phyloP scores from a whole-genome alignment of 2,113 vertebrate genomes.

The Alouatta palliata region DNA sequence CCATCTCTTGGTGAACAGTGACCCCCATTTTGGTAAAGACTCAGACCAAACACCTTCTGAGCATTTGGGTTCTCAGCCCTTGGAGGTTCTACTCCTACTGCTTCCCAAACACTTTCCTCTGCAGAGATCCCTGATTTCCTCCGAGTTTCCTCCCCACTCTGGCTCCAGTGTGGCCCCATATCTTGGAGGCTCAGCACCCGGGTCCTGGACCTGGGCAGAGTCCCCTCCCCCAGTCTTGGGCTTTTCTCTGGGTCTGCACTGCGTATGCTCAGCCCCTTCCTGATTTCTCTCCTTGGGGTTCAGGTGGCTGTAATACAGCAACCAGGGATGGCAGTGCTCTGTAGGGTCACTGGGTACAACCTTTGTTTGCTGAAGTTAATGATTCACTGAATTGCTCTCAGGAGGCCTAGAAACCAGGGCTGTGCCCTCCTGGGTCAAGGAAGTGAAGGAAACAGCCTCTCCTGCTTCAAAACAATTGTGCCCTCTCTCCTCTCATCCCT shows the following conservation, averaged over 20 bases:
- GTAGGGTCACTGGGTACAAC: neutral
- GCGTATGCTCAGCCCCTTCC: neutral
- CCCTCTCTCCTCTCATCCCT: neutral
- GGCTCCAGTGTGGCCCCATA: neutral
- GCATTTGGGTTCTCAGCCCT: neutral
- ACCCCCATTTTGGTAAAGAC: neutral
- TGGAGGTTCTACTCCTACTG: neutral
- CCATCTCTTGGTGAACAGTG: neutral
- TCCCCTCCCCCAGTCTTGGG: neutral
- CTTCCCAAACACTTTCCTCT: neutral
- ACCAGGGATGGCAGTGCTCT: neutral
- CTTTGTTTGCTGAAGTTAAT: constrained; percentile 58
- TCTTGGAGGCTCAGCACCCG: neutral
- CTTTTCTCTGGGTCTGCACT: neutral
- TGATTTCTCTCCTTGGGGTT: neutral
- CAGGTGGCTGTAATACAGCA: neutral
- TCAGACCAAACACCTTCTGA: no score
- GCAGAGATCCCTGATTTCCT: neutral
- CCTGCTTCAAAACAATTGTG: neutral
- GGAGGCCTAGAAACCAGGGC: neutral
- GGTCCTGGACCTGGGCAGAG: neutral
- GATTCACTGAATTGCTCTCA: constrained; percentile 20
- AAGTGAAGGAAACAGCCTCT: neutral
- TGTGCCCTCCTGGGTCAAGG: neutral
- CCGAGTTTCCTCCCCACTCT: neutral